Evolutionary conservation across 2,797 vertebrate species (phyloP).

Genomic region (Myoxocephalus aenaeus): DNA sequence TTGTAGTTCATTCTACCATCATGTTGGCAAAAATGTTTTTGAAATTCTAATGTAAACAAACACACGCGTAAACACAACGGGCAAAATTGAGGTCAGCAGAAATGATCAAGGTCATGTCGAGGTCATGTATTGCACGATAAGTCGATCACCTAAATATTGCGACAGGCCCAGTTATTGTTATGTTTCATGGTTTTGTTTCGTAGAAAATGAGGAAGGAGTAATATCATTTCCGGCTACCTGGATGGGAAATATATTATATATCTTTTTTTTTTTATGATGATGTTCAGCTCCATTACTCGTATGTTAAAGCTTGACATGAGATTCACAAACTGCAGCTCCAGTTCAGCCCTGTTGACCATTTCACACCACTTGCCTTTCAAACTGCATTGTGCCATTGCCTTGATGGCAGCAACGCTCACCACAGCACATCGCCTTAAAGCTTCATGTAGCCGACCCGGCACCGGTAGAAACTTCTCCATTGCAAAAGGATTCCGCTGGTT

Average conservation of each 20-base stretch:
- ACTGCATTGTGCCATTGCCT: slow-evolving; percentile 68
- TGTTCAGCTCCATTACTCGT: not conserved
- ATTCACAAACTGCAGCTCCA: not conserved
- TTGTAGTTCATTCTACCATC: too few relatives aligned
- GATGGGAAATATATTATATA: too few relatives aligned
- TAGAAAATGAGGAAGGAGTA: not conserved
- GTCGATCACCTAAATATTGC: not conserved
- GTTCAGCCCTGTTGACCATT: slow-evolving; percentile 29
- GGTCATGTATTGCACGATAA: too few relatives aligned
- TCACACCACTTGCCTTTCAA: slow-evolving; percentile 72
- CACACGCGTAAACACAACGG: too few relatives aligned
- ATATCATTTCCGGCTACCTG: not conserved
- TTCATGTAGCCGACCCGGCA: slow-evolving; percentile 61
- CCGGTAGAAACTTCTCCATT: slow-evolving; percentile 45
- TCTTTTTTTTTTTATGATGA: not conserved
- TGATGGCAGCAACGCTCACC: slow-evolving; percentile 46
- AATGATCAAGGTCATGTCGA: too few relatives aligned
- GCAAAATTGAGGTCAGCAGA: too few relatives aligned
- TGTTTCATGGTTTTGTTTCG: too few relatives aligned
- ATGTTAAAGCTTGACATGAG: not conserved
- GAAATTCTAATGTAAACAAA: too few relatives aligned
- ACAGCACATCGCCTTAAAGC: slow-evolving; percentile 71
- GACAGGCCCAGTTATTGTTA: not conserved
- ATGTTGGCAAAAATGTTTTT: too few relatives aligned
- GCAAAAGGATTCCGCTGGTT: slow-evolving; percentile 27